Evolutionary conservation across 2,797 vertebrate species (phyloP).

Genomic region (Hippopotamyrus pictus): DNA sequence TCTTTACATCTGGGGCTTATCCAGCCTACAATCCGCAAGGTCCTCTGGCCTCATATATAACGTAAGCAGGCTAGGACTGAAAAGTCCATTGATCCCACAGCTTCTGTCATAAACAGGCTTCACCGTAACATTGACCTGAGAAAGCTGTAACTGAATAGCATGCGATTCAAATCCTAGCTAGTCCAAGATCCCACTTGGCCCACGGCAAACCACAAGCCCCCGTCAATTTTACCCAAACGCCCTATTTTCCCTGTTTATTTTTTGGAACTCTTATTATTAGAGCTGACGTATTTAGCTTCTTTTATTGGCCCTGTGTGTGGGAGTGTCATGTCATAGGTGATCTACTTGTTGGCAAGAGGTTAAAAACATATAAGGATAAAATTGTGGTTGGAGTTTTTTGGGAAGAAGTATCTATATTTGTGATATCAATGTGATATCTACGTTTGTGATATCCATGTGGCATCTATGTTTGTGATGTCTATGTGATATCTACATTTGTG

Average conservation of each 20-base stretch:
- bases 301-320: background rate
- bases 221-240: background rate
- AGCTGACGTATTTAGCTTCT: background rate
- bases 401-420: background rate
- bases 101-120: background rate
- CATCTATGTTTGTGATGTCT: no score
- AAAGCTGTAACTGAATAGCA: background rate
- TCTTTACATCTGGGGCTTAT: background rate
- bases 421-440: no score
- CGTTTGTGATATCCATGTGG: no score
- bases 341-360: background rate
- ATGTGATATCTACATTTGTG: no score
- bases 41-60: background rate
- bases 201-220: background rate
- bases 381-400: background rate
- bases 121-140: background rate
- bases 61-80: background rate
- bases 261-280: background rate
- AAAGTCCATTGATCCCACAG: background rate
- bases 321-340: background rate
- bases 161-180: background rate
- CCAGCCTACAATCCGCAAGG: background rate
- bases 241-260: background rate
- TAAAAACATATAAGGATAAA: background rate
- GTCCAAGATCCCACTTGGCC: background rate